These are phyloP conservation scores for Odobenus rosmarus DNA, from an alignment of 2,113 vertebrate species.

Conservation along the genomic window DNA sequence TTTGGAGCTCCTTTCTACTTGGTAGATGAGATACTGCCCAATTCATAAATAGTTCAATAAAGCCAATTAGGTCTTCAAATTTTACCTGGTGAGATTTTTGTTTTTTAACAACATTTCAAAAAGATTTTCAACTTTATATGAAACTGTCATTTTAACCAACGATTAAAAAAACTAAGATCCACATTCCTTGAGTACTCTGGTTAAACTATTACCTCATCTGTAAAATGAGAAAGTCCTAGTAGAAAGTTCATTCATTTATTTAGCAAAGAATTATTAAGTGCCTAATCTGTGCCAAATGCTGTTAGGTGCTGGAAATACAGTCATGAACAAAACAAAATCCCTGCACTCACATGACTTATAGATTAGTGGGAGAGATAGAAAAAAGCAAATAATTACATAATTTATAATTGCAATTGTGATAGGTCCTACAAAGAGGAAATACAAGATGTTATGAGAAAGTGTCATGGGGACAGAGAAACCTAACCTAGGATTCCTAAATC, in stretches of 20 bases:
- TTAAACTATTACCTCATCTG: background rate
- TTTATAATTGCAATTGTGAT: background rate
- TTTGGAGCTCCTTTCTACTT: background rate
- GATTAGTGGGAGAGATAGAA: background rate
- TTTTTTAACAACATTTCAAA: background rate
- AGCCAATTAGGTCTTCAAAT: background rate
- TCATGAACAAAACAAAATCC: background rate
- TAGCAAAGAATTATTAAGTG: background rate
- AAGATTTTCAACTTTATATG: background rate
- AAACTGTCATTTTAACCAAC: background rate
- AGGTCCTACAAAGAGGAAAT: background rate
- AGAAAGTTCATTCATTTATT: slow-evolving; percentile 15
- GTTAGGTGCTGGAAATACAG: background rate
- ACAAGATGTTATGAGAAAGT: background rate
- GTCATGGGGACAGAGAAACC: background rate
- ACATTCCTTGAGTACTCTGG: background rate
- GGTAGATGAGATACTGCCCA: background rate
- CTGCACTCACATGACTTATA: background rate
- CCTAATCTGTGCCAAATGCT: background rate
- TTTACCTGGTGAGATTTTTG: background rate
- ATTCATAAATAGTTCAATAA: background rate
- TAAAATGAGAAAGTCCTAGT: background rate
- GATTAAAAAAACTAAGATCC: background rate
- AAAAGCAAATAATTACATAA: background rate
- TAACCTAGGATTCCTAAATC: background rate